Evolutionary conservation across 2,888 invertebrate genomes (phyloP), one percentile per base, ranked within the genome.

Genomic region (Eupithecia insigniata): DNA sequence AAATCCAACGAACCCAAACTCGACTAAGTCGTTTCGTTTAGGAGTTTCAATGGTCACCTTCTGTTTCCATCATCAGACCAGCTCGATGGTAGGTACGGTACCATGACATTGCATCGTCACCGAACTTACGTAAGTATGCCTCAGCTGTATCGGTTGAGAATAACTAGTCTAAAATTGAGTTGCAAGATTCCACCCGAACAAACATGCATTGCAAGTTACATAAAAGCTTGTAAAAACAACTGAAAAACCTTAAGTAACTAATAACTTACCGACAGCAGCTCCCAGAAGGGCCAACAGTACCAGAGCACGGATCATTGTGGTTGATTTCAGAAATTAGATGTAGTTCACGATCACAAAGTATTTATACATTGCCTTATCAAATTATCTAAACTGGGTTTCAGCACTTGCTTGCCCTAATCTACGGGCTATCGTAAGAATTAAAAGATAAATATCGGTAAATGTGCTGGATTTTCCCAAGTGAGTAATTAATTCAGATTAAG

Each of bases 261-360:
- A 61, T 14, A 18, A 76, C 88, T 88, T 76, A 88, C 89, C 89
- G 58, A 85, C 64, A 69, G 85, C 87, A 76, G 85, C 77, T 67
- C 85, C 76, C 76, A 78, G 43, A 58, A 78, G 70, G 77, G 76
- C 72, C 58, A 80, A 69, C n/a, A 77, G 66, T 43, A 78, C 73
- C 16, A 76, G 58, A 16, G 26, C 58, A 66, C 77, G 76, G 36
- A 64, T 64, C 77, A 77, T 77, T 28, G 60, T 77, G 43, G 62
- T 39, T n/a, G n/a, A 22, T 65, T 39, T 14, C 58, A 12, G 39
- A 62, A 28, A 71, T 70, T 55, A n/a, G 36, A 60, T 61, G 58
- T 61, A 26, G 14, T 34, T 28, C 10, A 39, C 28, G 36, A 68
- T 39, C 14, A 10, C 14, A 26, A 14, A 39, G n/a, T 67, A 64